phyloP scores from a whole-genome alignment of 2,888 invertebrate genomes.

The Anorthoa munda region DNA sequence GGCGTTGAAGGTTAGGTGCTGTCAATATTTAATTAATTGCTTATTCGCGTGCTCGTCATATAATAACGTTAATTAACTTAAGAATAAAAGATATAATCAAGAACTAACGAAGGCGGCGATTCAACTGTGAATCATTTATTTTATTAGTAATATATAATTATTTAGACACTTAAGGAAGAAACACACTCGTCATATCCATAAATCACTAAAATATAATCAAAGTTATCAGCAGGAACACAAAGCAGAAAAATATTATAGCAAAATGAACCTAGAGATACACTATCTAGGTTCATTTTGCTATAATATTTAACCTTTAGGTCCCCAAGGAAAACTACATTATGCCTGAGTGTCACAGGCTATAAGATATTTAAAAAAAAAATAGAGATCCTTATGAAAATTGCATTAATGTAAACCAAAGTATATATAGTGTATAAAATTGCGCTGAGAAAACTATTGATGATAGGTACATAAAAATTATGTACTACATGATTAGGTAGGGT shows the following conservation, averaged over 20 bases:
- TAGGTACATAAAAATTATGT: no score
- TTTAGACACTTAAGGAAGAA: background rate
- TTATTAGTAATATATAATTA: conserved; percentile 1
- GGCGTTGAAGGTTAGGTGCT: conserved; percentile 33
- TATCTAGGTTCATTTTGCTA: no score
- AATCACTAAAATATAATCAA: background rate
- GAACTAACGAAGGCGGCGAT: conserved; percentile 28
- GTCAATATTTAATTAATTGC: conserved; percentile 52
- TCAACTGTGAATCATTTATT: conserved; percentile 6
- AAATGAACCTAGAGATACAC: background rate
- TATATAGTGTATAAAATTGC: no score
- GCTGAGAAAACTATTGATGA: no score
- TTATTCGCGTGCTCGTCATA: conserved; percentile 20
- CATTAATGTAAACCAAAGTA: no score
- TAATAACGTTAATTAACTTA: conserved; percentile 50
- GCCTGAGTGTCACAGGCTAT: no score
- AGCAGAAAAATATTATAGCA: background rate
- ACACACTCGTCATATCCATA: background rate
- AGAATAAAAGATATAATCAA: conserved; percentile 36
- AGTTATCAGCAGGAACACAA: background rate
- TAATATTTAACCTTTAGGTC: no score
- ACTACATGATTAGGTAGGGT: no score
- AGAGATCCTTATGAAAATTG: no score
- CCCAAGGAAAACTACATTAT: no score
- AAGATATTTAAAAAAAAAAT: no score